These are phyloP conservation scores for Chydorus sphaericus DNA, from an alignment of 2,888 invertebrate genomes.

Conservation along the genomic window DNA sequence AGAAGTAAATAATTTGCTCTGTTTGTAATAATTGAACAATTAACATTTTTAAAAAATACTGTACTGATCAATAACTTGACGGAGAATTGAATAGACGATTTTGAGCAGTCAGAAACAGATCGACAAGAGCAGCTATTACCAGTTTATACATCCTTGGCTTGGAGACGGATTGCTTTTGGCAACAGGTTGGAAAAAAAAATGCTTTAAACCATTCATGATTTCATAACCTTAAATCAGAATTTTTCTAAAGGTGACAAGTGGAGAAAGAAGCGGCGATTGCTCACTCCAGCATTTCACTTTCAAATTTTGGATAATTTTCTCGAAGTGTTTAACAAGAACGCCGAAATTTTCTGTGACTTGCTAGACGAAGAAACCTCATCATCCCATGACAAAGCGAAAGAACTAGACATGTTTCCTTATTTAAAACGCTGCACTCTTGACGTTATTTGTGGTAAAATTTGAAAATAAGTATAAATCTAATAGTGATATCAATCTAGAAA, in stretches of 20 bases:
- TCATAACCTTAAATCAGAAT: neutral
- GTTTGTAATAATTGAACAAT: neutral
- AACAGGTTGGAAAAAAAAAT: neutral
- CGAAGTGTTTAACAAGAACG: slow-evolving; percentile 1
- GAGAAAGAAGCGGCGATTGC: neutral
- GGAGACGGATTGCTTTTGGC: neutral
- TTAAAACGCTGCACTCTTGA: slow-evolving; percentile 5
- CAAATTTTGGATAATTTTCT: slow-evolving; percentile 5
- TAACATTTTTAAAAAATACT: too few species aligned
- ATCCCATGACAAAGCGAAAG: neutral
- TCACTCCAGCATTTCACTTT: slow-evolving; percentile 11
- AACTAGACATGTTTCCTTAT: neutral
- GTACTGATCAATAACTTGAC: too few species aligned
- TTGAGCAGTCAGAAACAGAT: neutral
- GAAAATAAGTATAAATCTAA: neutral
- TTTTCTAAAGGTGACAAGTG: slow-evolving; percentile 15
- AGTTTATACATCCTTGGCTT: neutral
- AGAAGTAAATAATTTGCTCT: neutral
- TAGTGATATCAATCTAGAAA: too few species aligned
- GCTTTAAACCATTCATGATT: neutral
- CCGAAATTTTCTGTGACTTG: neutral
- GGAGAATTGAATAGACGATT: too few species aligned
- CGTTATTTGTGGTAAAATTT: slow-evolving; percentile 3
- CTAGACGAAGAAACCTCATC: slow-evolving; percentile 14
- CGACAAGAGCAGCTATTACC: neutral